Percentiles rank a stretch among this genome's conserved stretches.
These are phyloP conservation scores for Sipunculus nudus DNA, from an alignment of 2,888 invertebrate genomes.

Conservation along the genomic window DNA sequence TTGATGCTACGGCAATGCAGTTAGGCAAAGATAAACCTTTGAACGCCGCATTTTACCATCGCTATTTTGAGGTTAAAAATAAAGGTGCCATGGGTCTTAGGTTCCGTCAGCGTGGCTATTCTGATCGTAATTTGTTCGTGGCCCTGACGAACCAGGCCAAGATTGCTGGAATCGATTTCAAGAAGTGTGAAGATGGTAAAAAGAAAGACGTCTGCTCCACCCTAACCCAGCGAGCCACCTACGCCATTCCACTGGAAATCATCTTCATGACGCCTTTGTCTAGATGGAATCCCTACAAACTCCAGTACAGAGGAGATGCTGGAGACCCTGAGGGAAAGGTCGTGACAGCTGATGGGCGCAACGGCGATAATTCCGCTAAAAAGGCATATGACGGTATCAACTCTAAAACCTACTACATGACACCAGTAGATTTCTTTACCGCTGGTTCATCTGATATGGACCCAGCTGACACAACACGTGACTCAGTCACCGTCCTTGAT, in stretches of 20 bases:
- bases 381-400: slow-evolving; percentile 43
- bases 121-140: slow-evolving; percentile 36
- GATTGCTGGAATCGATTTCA: slow-evolving; percentile 37
- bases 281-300: slow-evolving; percentile 53
- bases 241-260: slow-evolving; percentile 55
- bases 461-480: slow-evolving; percentile 1
- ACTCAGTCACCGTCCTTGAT: slow-evolving; percentile 1
- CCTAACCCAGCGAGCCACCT: slow-evolving; percentile 40
- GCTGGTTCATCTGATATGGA: background rate
- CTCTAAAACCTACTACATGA: slow-evolving; percentile 33
- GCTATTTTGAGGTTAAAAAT: slow-evolving; percentile 2
- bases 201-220: background rate
- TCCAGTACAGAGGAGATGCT: slow-evolving; percentile 28
- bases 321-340: background rate
- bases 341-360: slow-evolving; percentile 12
- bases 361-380: slow-evolving; percentile 32
- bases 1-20: slow-evolving; percentile 21
- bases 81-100: slow-evolving; percentile 11
- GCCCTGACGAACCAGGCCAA: slow-evolving; percentile 46
- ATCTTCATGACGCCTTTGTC: slow-evolving; percentile 53
- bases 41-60: slow-evolving; percentile 26
- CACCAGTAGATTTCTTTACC: slow-evolving; percentile 43
- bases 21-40: background rate
- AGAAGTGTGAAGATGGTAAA: slow-evolving; percentile 1
- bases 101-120: slow-evolving; percentile 14